These are phyloP conservation scores for Pecten maximus DNA, from an alignment of 2,888 invertebrate species.

Conservation along the genomic window DNA sequence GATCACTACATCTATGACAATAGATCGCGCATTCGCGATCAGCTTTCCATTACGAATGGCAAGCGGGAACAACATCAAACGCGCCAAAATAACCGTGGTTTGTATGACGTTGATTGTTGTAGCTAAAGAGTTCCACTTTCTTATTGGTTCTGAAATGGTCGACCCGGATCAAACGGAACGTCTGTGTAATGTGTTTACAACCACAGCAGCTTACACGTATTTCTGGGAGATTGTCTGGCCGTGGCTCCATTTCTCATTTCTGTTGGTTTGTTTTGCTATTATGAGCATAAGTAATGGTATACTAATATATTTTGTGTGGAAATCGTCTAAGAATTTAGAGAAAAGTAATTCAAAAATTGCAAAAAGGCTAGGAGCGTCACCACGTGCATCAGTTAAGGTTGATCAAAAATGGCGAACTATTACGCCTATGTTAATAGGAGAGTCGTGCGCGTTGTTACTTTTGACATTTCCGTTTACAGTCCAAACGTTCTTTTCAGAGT, in stretches of 20 bases:
- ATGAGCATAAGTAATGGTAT: slow-evolving; percentile 68
- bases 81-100: slow-evolving; percentile 63
- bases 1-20: slow-evolving; percentile 71
- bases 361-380: too few species aligned
- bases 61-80: slow-evolving; percentile 60
- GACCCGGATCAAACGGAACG: slow-evolving; percentile 57
- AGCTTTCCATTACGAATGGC: slow-evolving; percentile 66
- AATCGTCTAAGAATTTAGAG: slow-evolving; percentile 54
- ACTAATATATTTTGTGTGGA: slow-evolving; percentile 63
- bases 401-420: slow-evolving; percentile 63
- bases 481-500: slow-evolving; percentile 58
- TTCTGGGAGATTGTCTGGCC: slow-evolving; percentile 70
- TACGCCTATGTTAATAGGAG: slow-evolving; percentile 70
- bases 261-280: slow-evolving; percentile 63
- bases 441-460: slow-evolving; percentile 66
- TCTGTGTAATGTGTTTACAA: slow-evolving; percentile 65
- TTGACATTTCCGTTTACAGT: slow-evolving; percentile 72
- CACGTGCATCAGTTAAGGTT: background rate
- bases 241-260: slow-evolving; percentile 66
- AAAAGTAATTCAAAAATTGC: background rate
- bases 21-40: slow-evolving; percentile 70
- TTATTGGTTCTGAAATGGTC: slow-evolving; percentile 61
- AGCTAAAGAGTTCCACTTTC: slow-evolving; percentile 65
- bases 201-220: slow-evolving; percentile 54
- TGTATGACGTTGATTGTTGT: slow-evolving; percentile 60